Conservation (phyloP, 1,140 invertebrate species). For the Drosophila albomicans region DNA sequence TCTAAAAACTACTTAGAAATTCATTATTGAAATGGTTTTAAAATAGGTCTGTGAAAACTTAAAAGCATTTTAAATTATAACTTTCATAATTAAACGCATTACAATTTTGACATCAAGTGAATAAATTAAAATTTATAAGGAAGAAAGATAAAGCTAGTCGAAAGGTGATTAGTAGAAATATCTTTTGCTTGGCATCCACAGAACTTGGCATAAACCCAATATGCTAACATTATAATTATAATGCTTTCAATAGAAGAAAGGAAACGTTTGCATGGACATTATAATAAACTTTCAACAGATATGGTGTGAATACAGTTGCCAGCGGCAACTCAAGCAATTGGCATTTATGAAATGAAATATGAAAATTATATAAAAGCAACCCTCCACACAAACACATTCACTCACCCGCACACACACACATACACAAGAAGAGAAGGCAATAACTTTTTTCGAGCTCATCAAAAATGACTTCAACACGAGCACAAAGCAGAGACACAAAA, state of each 20-base stretch:
- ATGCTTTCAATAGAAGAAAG: constrained; percentile 11
- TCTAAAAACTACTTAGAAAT: no score
- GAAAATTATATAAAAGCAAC: constrained; percentile 63
- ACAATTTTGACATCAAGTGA: no score
- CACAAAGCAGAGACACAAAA: constrained; percentile 50
- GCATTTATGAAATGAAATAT: constrained; percentile 78
- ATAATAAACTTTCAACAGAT: constrained; percentile 81
- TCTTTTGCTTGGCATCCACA: background rate
- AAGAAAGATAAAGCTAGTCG: background rate
- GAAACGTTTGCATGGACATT: constrained; percentile 33
- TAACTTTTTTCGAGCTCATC: constrained; percentile 75
- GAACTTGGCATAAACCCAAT: background rate
- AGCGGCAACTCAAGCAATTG: constrained; percentile 50
- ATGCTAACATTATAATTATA: constrained; percentile 3
- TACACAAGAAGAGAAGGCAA: constrained; percentile 4
- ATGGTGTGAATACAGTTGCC: constrained; percentile 81
- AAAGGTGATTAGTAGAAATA: background rate
- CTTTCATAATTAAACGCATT: no score
- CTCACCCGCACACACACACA: background rate
- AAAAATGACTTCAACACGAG: constrained; percentile 68
- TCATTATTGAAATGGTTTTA: no score
- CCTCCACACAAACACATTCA: constrained; percentile 19
- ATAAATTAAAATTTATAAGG: no score
- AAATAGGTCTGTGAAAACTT: no score
- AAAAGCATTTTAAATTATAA: no score